Evolutionary conservation across 2,797 vertebrate species (phyloP), one percentile per base, ranked within the genome.

Genomic region (Siniperca obscura): DNA sequence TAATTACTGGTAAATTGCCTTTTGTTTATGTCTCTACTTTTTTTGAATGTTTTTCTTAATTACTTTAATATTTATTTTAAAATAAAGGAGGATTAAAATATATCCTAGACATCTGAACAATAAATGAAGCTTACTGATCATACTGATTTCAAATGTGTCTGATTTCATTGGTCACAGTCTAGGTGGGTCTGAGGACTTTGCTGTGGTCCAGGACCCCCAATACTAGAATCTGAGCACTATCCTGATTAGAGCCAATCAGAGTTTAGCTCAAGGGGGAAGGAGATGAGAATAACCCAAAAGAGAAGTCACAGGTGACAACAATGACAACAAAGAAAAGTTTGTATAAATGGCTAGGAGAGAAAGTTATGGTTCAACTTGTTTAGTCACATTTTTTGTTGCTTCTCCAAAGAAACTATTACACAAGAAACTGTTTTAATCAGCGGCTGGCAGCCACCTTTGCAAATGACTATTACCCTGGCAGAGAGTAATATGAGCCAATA

Each of bases 1-100:
- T 80, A 84, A 85, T 74, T 86, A 10, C 70, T 55, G 5, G 12
- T 55, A 74, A 73, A 72, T 65, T 81, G 30, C 10, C 65, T 36
- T 40, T 64, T 68, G 56, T 66, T 14, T 42, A 55, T 12, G 22
- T 68, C 2, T 57, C 5, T 71, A 38, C 17, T 38, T n/a, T 16
- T 30, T 30, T 30, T 30, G 30, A 30, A 10, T 22, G 17, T 67
- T 84, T 60, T 53, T 60, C 9, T 67, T 70, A 40, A 60, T 76
- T 25, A 65, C 17, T 61, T 56, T 3, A 12, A 48, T 34, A 53
- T 25, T 21, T 19, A 53, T 62, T 74, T 75, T 22, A 57, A 71
- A 61, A 55, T 75, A 42, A 19, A 7, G 36, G 22, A 40, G 13
- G 38, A 57, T 40, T 40, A 25, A 83, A 70, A 59, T 12, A 27